Evolutionary conservation across 2,113 vertebrate species (phyloP).

Genomic region (Python bivittatus): DNA sequence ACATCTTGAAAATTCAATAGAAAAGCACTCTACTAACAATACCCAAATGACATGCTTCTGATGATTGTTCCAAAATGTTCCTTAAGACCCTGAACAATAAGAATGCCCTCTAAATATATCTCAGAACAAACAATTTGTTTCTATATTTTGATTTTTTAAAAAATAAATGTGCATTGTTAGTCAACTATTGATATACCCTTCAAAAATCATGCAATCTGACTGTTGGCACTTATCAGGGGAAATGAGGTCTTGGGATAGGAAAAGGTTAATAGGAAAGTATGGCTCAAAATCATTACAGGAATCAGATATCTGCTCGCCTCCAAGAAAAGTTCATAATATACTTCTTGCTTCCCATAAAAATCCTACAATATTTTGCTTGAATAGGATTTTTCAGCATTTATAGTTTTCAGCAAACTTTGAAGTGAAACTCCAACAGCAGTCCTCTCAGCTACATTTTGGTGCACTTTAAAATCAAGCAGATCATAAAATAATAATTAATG

Average conservation of each 20-base stretch:
- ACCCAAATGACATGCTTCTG: slow-evolving; percentile 76
- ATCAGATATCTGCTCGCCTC: background rate
- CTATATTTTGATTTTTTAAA: slow-evolving; percentile 62
- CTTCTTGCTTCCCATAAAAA: background rate
- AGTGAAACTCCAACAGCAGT: background rate
- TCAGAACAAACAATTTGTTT: slow-evolving; percentile 72
- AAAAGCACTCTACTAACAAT: slow-evolving; percentile 76
- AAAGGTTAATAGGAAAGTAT: slow-evolving; percentile 57
- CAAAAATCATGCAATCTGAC: slow-evolving; percentile 47
- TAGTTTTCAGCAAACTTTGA: background rate
- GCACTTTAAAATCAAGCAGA: background rate
- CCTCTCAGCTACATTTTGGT: background rate
- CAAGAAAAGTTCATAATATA: background rate
- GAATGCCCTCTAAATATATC: slow-evolving; percentile 80
- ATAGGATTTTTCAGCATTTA: background rate
- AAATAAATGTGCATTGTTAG: slow-evolving; percentile 71
- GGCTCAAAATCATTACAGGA: slow-evolving; percentile 62
- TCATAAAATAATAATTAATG: background rate
- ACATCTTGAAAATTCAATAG: slow-evolving; percentile 84
- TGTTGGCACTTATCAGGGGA: slow-evolving; percentile 61
- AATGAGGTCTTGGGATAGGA: slow-evolving; percentile 59
- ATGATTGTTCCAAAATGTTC: slow-evolving; percentile 78
- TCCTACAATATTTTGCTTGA: background rate
- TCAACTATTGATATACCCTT: slow-evolving; percentile 69
- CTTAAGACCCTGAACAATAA: slow-evolving; percentile 76